Conservation (phyloP, 2,888 invertebrate species). For the Spisula subtruncata region DNA sequence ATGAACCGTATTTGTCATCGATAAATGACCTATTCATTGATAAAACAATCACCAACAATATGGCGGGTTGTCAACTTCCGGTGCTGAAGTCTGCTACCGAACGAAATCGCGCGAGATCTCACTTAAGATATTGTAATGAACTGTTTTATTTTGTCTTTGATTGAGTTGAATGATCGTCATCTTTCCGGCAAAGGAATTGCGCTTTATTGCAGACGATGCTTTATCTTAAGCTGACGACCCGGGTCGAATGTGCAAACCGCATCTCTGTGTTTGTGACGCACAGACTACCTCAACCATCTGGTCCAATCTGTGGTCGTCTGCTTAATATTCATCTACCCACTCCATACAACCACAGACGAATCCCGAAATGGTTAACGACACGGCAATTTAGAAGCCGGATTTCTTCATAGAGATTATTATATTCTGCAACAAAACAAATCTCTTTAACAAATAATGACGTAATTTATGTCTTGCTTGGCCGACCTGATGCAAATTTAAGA, state of each 20-base stretch:
- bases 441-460: too few relatives aligned
- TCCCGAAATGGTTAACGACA: neutral
- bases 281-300: neutral
- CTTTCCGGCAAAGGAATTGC: neutral
- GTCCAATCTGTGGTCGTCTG: neutral
- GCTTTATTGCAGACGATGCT: neutral
- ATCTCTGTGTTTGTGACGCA: neutral
- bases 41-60: slow-evolving; percentile 22
- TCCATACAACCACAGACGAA: neutral
- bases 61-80: slow-evolving; percentile 31
- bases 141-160: neutral
- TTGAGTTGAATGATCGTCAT: neutral
- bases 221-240: slow-evolving; percentile 1
- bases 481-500: too few relatives aligned
- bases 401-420: too few relatives aligned
- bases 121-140: slow-evolving; percentile 12
- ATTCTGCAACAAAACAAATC: too few relatives aligned
- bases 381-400: neutral
- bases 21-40: slow-evolving; percentile 40
- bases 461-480: too few relatives aligned
- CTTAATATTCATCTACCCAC: neutral
- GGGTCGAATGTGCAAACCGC: neutral
- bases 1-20: slow-evolving; percentile 30
- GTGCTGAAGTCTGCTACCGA: neutral
- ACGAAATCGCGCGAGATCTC: neutral